Percentiles rank a stretch among this genome's conserved stretches.
Evolutionary conservation across 2,797 vertebrate species (phyloP).

Genomic region (Thamnophis elegans): DNA sequence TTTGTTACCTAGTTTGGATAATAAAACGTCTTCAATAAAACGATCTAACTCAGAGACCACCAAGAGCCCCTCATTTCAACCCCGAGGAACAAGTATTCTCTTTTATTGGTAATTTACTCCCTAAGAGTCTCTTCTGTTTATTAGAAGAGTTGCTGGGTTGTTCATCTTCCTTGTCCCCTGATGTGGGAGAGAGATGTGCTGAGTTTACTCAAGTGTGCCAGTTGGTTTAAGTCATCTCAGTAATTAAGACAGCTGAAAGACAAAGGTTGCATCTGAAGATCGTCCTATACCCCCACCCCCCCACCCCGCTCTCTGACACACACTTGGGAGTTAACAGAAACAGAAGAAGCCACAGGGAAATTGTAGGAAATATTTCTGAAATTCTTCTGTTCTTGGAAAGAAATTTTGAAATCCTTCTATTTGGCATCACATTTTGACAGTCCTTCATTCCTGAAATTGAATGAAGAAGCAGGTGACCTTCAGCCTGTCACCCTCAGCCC

Average conservation of each 20-base stretch:
- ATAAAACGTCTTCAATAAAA: too few species aligned
- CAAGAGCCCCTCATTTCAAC: too few species aligned
- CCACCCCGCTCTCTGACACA: background rate
- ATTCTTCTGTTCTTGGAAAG: background rate
- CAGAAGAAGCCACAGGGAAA: background rate
- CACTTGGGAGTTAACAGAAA: background rate
- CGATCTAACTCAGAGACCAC: too few species aligned
- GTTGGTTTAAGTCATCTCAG: background rate
- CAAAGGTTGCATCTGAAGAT: background rate
- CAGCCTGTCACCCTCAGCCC: background rate
- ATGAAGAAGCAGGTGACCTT: background rate
- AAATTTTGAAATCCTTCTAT: background rate
- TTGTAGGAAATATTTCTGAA: background rate
- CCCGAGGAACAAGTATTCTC: too few species aligned
- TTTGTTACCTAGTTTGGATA: too few species aligned
- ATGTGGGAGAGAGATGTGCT: background rate
- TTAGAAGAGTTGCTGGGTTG: background rate
- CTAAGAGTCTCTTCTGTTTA: too few species aligned
- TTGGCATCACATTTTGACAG: background rate
- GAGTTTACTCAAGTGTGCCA: background rate
- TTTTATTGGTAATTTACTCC: too few species aligned
- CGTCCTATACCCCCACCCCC: background rate
- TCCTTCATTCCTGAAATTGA: too few species aligned
- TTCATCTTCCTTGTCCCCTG: background rate
- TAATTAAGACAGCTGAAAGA: background rate